These are phyloP conservation scores for Tenthredo mesomela DNA, from an alignment of 2,888 invertebrate species.

Conservation along the genomic window DNA sequence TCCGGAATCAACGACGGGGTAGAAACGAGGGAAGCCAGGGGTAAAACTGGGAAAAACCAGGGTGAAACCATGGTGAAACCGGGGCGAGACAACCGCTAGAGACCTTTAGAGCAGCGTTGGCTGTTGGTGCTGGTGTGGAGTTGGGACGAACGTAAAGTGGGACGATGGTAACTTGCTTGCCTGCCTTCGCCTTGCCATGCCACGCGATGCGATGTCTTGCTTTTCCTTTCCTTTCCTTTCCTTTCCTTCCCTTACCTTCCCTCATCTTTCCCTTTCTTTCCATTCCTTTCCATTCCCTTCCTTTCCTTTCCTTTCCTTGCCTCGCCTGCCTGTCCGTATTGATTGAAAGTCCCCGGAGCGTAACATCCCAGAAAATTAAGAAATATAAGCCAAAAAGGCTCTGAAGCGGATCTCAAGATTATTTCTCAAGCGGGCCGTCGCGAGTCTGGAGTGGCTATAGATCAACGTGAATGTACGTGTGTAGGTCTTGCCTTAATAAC, in stretches of 20 bases:
- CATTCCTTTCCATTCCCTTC: neutral
- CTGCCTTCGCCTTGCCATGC: neutral
- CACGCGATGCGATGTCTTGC: neutral
- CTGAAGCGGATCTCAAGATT: conserved; percentile 39
- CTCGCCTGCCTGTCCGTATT: conserved; percentile 36
- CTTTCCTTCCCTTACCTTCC: neutral
- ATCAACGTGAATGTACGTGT: neutral
- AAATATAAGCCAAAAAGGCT: conserved; percentile 48
- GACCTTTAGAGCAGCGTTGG: conserved; percentile 30
- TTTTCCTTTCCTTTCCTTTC: neutral
- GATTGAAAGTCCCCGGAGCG: conserved; percentile 50
- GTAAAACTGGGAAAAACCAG: conserved; percentile 2
- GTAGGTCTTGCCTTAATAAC: neutral
- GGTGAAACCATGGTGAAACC: neutral
- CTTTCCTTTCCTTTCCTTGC: neutral
- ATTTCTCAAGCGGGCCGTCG: conserved; percentile 25
- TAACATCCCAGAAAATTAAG: conserved; percentile 51
- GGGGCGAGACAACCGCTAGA: conserved; percentile 27
- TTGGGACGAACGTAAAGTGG: conserved; percentile 38
- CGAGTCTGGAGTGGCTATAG: neutral
- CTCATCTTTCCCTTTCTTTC: neutral
- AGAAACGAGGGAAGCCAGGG: conserved; percentile 4
- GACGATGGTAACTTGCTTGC: neutral
- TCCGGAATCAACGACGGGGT: conserved; percentile 29
- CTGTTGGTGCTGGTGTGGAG: neutral